A percentile compares a stretch with the other conserved stretches of the same genome.
Conservation (phyloP, 1,140 invertebrate species). For the Drosophila yakuba region DNA sequence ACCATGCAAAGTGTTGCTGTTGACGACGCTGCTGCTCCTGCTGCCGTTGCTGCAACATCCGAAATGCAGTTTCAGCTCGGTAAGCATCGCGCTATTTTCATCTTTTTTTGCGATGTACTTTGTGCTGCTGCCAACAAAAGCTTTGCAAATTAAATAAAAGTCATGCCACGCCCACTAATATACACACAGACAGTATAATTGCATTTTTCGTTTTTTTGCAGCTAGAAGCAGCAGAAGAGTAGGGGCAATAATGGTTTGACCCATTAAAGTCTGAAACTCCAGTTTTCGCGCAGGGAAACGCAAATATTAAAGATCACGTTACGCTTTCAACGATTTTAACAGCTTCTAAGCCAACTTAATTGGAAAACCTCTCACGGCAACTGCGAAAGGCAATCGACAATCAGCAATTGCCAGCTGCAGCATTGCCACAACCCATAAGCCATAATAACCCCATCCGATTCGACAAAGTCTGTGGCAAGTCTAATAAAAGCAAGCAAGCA, state of each 20-base stretch:
- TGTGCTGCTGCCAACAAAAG: slow-evolving; percentile 60
- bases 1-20: slow-evolving; percentile 60
- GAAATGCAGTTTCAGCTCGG: slow-evolving; percentile 59
- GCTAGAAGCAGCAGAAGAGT: not conserved
- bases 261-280: slow-evolving; percentile 44
- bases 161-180: slow-evolving; percentile 58
- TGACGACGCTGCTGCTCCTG: slow-evolving; percentile 23
- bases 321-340: slow-evolving; percentile 20
- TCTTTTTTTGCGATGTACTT: slow-evolving; percentile 37
- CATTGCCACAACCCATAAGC: slow-evolving; percentile 54
- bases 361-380: slow-evolving; percentile 76
- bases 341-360: slow-evolving; percentile 60
- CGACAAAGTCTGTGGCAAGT: slow-evolving; percentile 53
- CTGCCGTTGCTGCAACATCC: slow-evolving; percentile 49
- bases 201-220: slow-evolving; percentile 38
- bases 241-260: slow-evolving; percentile 34
- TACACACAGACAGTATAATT: slow-evolving; percentile 33
- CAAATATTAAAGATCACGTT: slow-evolving; percentile 27
- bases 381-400: slow-evolving; percentile 13
- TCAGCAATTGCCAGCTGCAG: slow-evolving; percentile 53
- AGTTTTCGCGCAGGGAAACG: slow-evolving; percentile 20
- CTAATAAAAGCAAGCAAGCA: slow-evolving; percentile 65
- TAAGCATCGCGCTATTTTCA: slow-evolving; percentile 48
- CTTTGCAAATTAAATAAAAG: slow-evolving; percentile 67
- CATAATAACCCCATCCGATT: slow-evolving; percentile 41